These are phyloP conservation scores for Glomeris maerens DNA, from an alignment of 1,140 invertebrate species.

Conservation along the genomic window DNA sequence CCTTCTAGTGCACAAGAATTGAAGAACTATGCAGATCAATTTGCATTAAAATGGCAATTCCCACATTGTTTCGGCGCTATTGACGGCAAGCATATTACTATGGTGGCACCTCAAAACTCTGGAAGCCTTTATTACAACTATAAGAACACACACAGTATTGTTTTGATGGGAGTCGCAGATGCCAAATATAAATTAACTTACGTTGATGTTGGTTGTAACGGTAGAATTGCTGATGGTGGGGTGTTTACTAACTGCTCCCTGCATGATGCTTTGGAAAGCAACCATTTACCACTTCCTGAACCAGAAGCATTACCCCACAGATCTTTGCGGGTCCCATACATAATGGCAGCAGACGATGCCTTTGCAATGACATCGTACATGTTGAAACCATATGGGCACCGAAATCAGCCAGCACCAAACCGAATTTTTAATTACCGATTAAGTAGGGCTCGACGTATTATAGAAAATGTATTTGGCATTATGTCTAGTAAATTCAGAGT, in stretches of 20 bases:
- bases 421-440: slow-evolving; percentile 23
- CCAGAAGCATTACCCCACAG: neutral
- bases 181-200: slow-evolving; percentile 23
- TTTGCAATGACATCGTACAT: slow-evolving; percentile 31
- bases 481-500: slow-evolving; percentile 17
- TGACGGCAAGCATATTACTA: slow-evolving; percentile 30
- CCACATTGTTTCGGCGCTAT: slow-evolving; percentile 30
- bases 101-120: slow-evolving; percentile 16
- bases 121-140: slow-evolving; percentile 27
- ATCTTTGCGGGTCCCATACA: neutral
- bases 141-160: slow-evolving; percentile 24
- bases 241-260: slow-evolving; percentile 18
- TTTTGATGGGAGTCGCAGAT: slow-evolving; percentile 27
- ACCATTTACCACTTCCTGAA: neutral
- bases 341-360: slow-evolving; percentile 34
- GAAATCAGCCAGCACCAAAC: slow-evolving; percentile 23
- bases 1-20: neutral
- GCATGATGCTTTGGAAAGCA: neutral
- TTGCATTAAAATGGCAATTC: slow-evolving; percentile 17
- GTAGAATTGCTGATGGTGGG: slow-evolving; percentile 27
- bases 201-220: slow-evolving; percentile 25
- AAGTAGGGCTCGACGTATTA: slow-evolving; percentile 19
- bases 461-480: slow-evolving; percentile 26
- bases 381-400: slow-evolving; percentile 30
- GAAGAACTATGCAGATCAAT: neutral